phyloP scores from a whole-genome alignment of 2,888 invertebrate genomes.

The Ochlodes sylvanus region DNA sequence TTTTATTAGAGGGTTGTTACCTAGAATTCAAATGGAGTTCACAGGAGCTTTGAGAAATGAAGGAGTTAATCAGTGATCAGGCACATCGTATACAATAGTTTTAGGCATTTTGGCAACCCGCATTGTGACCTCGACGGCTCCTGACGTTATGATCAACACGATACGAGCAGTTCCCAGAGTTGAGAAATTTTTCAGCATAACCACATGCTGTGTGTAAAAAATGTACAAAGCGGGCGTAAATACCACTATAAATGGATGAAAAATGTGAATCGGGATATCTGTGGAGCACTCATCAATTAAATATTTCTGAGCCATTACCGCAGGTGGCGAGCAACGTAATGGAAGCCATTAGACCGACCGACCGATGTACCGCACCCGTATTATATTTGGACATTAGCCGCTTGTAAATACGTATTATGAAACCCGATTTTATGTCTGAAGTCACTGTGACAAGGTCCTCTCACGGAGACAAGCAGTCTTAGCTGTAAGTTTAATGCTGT shows the following conservation, averaged over 20 bases:
- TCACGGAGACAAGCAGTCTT: neutral
- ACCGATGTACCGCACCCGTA: slow-evolving; percentile 53
- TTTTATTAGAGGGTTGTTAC: too few relatives aligned
- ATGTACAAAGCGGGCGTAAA: slow-evolving; percentile 46
- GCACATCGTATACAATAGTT: too few relatives aligned
- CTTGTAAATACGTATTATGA: slow-evolving; percentile 57
- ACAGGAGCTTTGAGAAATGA: too few relatives aligned
- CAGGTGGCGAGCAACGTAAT: slow-evolving; percentile 78
- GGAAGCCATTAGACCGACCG: slow-evolving; percentile 74
- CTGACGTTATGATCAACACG: too few relatives aligned
- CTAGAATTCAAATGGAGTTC: too few relatives aligned
- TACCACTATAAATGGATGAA: slow-evolving; percentile 63
- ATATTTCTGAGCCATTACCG: slow-evolving; percentile 81
- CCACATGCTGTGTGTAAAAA: slow-evolving; percentile 37
- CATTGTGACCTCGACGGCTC: too few relatives aligned
- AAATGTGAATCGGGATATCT: slow-evolving; percentile 70
- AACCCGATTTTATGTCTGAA: slow-evolving; percentile 50
- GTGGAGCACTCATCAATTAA: slow-evolving; percentile 76
- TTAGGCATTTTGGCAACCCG: too few relatives aligned
- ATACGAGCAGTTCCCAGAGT: too few relatives aligned
- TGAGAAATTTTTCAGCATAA: slow-evolving; percentile 31
- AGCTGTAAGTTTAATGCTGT: neutral
- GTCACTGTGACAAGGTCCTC: slow-evolving; percentile 21
- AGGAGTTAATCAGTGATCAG: too few relatives aligned
- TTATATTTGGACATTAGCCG: slow-evolving; percentile 58